Evolutionary conservation across 2,888 invertebrate genomes (phyloP).

Genomic region (Lasioglossum villosulum): DNA sequence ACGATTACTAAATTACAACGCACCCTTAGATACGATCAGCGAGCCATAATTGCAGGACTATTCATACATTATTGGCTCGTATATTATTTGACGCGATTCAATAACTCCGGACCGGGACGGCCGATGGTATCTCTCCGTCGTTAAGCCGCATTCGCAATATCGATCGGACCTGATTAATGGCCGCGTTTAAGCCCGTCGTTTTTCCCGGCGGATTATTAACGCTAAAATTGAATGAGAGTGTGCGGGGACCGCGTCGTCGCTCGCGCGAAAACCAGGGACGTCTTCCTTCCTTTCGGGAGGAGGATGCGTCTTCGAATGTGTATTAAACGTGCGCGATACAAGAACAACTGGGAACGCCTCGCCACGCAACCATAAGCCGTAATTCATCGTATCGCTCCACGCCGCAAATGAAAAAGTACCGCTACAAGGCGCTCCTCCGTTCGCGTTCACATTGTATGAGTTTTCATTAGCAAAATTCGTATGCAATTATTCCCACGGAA

Average conservation of each 20-base stretch:
- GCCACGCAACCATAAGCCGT: conserved; percentile 32
- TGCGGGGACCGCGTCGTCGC: conserved; percentile 36
- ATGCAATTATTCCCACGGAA: background rate
- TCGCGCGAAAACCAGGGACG: conserved; percentile 57
- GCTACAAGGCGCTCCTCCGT: conserved; percentile 19
- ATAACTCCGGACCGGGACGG: conserved; percentile 75
- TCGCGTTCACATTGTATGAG: background rate
- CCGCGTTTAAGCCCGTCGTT: conserved; percentile 74
- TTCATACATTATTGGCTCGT: conserved; percentile 82
- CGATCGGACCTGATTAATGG: conserved; percentile 80
- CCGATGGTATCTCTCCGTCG: conserved; percentile 78
- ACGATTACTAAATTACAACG: conserved; percentile 75
- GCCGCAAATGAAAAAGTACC: conserved; percentile 58
- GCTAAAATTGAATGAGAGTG: conserved; percentile 78
- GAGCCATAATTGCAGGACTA: conserved; percentile 79
- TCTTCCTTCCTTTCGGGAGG: conserved; percentile 4
- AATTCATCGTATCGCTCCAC: conserved; percentile 62
- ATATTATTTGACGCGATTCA: conserved; percentile 82
- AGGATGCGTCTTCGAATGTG: conserved; percentile 66
- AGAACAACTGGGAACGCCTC: conserved; percentile 66
- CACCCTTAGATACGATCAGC: conserved; percentile 76
- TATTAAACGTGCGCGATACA: conserved; percentile 50
- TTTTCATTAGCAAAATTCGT: background rate
- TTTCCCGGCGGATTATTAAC: conserved; percentile 78
- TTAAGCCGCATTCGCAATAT: conserved; percentile 80